Percentiles rank a stretch among this genome's conserved stretches.
Evolutionary conservation across 1,140 invertebrate species (phyloP).

Genomic region (Nylanderia fulva): DNA sequence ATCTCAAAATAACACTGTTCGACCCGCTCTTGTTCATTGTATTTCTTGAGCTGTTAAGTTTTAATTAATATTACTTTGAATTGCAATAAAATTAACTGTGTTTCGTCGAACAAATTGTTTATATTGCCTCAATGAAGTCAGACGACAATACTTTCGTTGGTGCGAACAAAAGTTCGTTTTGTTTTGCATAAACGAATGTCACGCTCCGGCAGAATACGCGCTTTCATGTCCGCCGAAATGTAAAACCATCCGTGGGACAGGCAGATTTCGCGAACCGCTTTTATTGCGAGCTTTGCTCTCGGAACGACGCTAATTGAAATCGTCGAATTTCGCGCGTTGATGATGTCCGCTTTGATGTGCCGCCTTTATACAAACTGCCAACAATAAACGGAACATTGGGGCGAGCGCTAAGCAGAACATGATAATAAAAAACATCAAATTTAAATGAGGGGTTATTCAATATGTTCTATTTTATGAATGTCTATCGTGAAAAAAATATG

Average conservation of each 20-base stretch:
- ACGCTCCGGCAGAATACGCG: conserved; percentile 56
- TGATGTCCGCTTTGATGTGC: conserved; percentile 55
- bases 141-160: conserved; percentile 60
- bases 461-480: conserved; percentile 15
- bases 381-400: conserved; percentile 48
- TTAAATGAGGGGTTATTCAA: conserved; percentile 39
- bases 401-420: conserved; percentile 33
- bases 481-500: not conserved
- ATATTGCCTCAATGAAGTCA: conserved; percentile 20
- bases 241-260: conserved; percentile 65
- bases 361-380: conserved; percentile 40
- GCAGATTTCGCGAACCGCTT: conserved; percentile 69
- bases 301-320: conserved; percentile 74
- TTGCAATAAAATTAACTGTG: not conserved
- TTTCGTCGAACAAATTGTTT: conserved; percentile 39
- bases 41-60: not conserved
- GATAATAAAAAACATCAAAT: conserved; percentile 51
- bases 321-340: conserved; percentile 62
- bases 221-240: conserved; percentile 65
- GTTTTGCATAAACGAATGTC: conserved; percentile 62
- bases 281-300: conserved; percentile 71
- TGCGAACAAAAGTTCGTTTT: conserved; percentile 56
- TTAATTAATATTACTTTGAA: conserved; percentile 32
- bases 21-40: not conserved
- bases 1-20: not conserved